Percentiles rank a stretch among this genome's conserved stretches.
phyloP scores from a whole-genome alignment of 2,888 invertebrate species.

The Hypsopygia costalis region DNA sequence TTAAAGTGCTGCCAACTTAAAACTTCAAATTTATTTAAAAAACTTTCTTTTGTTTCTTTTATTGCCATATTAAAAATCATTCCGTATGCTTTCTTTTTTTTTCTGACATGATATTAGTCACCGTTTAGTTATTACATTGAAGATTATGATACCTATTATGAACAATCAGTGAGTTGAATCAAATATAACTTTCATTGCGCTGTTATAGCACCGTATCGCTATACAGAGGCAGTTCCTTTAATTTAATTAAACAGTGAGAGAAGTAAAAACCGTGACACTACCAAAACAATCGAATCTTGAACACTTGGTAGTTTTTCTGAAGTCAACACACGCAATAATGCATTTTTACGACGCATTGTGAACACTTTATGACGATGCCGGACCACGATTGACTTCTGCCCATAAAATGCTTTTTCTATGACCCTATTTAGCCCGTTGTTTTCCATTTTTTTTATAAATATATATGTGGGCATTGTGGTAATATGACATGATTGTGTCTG shows the following conservation, averaged over 20 bases:
- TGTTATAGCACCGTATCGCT: too few relatives aligned
- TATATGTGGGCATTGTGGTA: constrained; percentile 12
- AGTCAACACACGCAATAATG: constrained; percentile 46
- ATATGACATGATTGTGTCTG: constrained; percentile 2
- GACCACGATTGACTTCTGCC: constrained; percentile 65
- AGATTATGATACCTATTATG: too few relatives aligned
- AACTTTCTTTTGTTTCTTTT: too few relatives aligned
- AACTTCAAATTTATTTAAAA: too few relatives aligned
- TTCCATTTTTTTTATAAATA: constrained; percentile 4
- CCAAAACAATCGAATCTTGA: constrained; percentile 12
- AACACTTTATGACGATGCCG: constrained; percentile 48
- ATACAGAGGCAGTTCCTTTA: too few relatives aligned
- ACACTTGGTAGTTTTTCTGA: constrained; percentile 25
- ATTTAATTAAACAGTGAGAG: background rate
- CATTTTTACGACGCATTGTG: constrained; percentile 70
- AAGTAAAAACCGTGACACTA: constrained; percentile 10
- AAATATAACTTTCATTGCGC: too few relatives aligned
- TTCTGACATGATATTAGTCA: too few relatives aligned
- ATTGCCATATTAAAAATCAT: too few relatives aligned
- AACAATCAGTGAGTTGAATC: too few relatives aligned
- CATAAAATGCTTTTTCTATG: constrained; percentile 69
- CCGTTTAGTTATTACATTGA: too few relatives aligned
- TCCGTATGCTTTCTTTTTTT: too few relatives aligned
- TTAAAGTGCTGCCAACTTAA: too few relatives aligned
- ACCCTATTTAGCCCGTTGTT: constrained; percentile 29